Evolutionary conservation across 2,113 vertebrate species (phyloP).

Genomic region (Ivindomyrus marchei): DNA sequence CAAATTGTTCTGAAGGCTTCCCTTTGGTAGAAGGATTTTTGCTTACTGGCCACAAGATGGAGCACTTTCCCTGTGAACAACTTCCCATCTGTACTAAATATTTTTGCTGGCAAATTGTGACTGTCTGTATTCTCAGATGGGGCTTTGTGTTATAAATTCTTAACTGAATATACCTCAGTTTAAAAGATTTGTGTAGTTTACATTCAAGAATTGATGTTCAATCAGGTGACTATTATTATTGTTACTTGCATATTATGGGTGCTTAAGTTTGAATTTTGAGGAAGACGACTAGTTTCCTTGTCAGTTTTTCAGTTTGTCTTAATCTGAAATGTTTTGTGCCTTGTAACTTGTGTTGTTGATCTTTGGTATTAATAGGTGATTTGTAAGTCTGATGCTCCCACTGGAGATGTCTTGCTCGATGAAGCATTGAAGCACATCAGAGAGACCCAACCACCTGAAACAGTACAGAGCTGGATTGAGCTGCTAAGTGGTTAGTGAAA

Average conservation of each 20-base stretch:
- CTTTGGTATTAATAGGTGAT: constrained; percentile 70
- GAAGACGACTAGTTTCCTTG: background rate
- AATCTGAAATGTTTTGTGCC: background rate
- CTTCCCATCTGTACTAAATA: background rate
- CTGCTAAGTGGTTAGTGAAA: constrained; percentile 85
- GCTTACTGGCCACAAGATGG: constrained; percentile 7
- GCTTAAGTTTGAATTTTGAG: background rate
- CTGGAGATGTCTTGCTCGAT: constrained; percentile 92
- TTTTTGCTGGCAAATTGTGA: background rate
- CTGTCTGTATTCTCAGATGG: background rate
- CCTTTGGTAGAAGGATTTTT: background rate
- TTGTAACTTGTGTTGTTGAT: background rate
- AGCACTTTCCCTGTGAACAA: background rate
- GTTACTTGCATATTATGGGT: background rate
- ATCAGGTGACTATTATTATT: background rate
- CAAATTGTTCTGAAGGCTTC: background rate
- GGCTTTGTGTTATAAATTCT: background rate
- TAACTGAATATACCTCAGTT: background rate
- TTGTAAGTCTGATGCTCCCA: constrained; percentile 94
- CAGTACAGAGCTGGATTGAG: constrained; percentile 97
- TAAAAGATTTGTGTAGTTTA: background rate
- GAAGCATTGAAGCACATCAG: constrained; percentile 97
- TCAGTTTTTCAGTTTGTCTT: background rate
- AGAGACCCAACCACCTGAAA: constrained; percentile 94
- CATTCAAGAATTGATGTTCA: background rate